These are phyloP conservation scores for Urosaurus nigricauda DNA, from an alignment of 2,797 vertebrate species.

Conservation along the genomic window DNA sequence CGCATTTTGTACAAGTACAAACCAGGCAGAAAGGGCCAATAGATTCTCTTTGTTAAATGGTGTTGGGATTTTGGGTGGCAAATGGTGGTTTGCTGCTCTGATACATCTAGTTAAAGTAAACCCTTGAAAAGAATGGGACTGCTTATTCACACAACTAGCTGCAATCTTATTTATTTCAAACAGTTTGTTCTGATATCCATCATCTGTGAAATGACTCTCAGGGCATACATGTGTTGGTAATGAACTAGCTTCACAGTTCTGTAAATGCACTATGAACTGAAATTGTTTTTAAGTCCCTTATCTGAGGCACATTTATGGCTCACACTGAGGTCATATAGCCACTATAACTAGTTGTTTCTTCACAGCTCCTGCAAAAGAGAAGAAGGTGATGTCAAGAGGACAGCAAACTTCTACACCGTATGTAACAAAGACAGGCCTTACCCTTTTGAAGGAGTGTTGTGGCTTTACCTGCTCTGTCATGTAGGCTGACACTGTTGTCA, in stretches of 20 bases:
- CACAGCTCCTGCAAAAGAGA: slow-evolving; percentile 77
- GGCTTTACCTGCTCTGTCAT: slow-evolving; percentile 90
- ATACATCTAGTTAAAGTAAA: no score
- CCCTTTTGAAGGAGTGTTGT: slow-evolving; percentile 90
- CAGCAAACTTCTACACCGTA: slow-evolving; percentile 82
- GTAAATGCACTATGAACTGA: fast-evolving
- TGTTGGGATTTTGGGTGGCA: neutral
- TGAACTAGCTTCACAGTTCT: neutral
- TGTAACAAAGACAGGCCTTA: slow-evolving; percentile 84
- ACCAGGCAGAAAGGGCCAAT: no score
- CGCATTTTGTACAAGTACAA: neutral
- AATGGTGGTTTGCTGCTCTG: neutral
- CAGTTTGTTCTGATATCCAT: no score
- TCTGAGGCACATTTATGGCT: neutral
- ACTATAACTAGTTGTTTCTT: slow-evolving; percentile 20
- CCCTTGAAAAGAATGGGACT: no score
- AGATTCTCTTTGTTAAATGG: neutral
- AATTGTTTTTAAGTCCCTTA: neutral
- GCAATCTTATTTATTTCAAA: no score
- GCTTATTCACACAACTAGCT: no score
- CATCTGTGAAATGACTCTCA: neutral
- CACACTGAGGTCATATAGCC: neutral
- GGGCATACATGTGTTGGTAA: neutral
- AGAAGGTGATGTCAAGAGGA: slow-evolving; percentile 78
- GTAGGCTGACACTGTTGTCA: slow-evolving; percentile 71